These are phyloP conservation scores for Agrypnia vestita DNA, from an alignment of 1,140 invertebrate species.

Conservation along the genomic window DNA sequence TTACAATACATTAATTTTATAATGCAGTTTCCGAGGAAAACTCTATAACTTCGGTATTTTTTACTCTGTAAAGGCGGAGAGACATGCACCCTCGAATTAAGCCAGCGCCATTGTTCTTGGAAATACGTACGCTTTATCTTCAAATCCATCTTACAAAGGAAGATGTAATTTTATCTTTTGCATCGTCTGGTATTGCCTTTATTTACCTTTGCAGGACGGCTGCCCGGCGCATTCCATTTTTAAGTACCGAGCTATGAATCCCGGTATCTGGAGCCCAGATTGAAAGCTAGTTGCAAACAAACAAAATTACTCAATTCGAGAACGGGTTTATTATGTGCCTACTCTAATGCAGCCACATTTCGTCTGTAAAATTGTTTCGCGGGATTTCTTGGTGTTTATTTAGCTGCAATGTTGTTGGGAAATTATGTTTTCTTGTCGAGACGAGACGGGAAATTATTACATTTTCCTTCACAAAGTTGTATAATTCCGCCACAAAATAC, in stretches of 20 bases:
- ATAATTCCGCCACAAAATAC: too few species aligned
- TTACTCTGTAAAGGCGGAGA: neutral
- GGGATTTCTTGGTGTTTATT: neutral
- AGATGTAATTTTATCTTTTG: slow-evolving; percentile 12
- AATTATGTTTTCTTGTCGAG: too few species aligned
- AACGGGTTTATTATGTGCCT: slow-evolving; percentile 22
- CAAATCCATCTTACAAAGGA: slow-evolving; percentile 9
- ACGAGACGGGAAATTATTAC: too few species aligned
- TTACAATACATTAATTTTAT: slow-evolving; percentile 11
- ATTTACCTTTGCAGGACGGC: slow-evolving; percentile 8
- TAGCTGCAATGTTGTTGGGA: too few species aligned
- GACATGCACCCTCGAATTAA: slow-evolving; percentile 1
- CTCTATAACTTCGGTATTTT: neutral
- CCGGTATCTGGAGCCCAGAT: neutral
- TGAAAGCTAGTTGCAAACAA: slow-evolving; percentile 9
- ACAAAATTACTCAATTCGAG: slow-evolving; percentile 22
- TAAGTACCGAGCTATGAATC: slow-evolving; percentile 21
- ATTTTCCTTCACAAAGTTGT: too few species aligned
- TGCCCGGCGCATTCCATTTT: slow-evolving; percentile 22
- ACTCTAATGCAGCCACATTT: slow-evolving; percentile 6
- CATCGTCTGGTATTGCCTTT: neutral
- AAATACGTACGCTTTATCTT: slow-evolving; percentile 3
- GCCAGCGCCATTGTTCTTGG: neutral
- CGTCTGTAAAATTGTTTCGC: neutral
- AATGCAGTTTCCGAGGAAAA: neutral